Conservation (phyloP, 1,140 invertebrate genomes). For the Caerostris darwini region DNA sequence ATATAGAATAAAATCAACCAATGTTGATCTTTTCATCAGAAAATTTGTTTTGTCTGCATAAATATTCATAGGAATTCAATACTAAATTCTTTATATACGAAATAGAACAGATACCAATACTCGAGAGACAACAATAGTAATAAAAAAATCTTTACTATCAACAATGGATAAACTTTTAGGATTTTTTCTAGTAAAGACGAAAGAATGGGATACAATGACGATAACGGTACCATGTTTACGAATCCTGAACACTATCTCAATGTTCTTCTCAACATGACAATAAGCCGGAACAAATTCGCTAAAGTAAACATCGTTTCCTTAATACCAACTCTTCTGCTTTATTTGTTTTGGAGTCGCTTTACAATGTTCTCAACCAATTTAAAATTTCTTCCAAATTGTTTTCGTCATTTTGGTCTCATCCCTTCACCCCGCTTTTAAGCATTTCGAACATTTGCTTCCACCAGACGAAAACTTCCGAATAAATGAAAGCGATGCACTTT, state of each 20-base stretch:
- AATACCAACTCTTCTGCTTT: slow-evolving; percentile 34
- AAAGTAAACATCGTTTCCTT: slow-evolving; percentile 45
- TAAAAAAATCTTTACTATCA: background rate
- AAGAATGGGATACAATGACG: background rate
- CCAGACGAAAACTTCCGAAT: slow-evolving; percentile 13
- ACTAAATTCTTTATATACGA: no score
- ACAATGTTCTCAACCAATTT: slow-evolving; percentile 54
- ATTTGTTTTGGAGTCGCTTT: slow-evolving; percentile 46
- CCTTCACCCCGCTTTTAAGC: slow-evolving; percentile 12
- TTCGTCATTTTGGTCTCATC: slow-evolving; percentile 53
- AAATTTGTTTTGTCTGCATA: no score
- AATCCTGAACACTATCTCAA: slow-evolving; percentile 13
- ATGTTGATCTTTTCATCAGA: no score
- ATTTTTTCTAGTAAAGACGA: background rate
- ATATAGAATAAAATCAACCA: no score
- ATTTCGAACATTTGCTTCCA: slow-evolving; percentile 44
- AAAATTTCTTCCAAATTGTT: slow-evolving; percentile 66
- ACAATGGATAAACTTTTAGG: slow-evolving; percentile 16
- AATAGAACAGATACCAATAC: no score
- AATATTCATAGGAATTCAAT: no score
- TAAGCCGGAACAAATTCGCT: slow-evolving; percentile 29
- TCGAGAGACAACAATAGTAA: no score
- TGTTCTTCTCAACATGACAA: slow-evolving; percentile 31
- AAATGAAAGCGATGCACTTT: slow-evolving; percentile 28
- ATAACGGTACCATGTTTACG: background rate